These are phyloP conservation scores for Oceanodroma tethys DNA, from an alignment of 2,113 vertebrate species.

Conservation along the genomic window DNA sequence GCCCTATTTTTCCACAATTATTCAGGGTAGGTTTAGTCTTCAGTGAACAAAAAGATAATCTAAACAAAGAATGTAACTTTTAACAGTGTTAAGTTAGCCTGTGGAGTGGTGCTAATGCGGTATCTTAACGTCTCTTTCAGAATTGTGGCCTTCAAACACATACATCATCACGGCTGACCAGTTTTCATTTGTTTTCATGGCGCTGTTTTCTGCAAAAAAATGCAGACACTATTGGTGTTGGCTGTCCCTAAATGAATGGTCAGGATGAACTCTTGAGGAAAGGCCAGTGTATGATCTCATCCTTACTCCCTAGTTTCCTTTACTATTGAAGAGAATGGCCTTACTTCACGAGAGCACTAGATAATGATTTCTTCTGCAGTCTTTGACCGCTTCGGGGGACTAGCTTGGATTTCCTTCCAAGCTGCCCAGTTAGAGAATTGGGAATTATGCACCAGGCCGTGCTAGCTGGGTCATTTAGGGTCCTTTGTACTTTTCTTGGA, in stretches of 20 bases:
- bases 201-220: background rate
- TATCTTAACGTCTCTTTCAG: background rate
- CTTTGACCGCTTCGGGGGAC: background rate
- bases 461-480: background rate
- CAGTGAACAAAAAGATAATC: background rate
- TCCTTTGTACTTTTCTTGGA: background rate
- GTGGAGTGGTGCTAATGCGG: background rate
- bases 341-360: background rate
- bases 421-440: background rate
- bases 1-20: background rate
- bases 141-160: background rate
- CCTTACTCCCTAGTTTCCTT: background rate
- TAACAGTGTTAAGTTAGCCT: background rate
- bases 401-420: background rate
- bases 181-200: background rate
- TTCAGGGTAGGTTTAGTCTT: background rate
- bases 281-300: background rate
- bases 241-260: background rate
- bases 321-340: background rate
- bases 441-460: background rate
- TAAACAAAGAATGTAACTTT: background rate
- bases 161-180: background rate
- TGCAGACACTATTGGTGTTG: fast-evolving
- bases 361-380: background rate
- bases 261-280: background rate